Percentiles rank a stretch among this genome's conserved stretches.
Evolutionary conservation across 53 echinoderm and acorn worm species (phyloP).

Genomic region (Holothuria scabra): DNA sequence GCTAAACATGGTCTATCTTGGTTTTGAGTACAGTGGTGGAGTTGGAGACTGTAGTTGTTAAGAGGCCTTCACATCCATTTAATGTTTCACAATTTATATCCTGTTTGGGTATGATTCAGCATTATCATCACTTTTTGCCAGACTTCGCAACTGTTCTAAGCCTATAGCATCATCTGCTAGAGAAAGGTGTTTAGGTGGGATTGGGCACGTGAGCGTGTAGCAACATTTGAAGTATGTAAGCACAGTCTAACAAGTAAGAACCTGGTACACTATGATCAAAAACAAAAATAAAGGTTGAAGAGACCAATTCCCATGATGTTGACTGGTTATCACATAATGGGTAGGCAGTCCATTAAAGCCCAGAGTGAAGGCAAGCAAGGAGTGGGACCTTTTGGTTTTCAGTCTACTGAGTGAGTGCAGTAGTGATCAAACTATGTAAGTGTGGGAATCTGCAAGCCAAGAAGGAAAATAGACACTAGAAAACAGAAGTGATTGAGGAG

Average conservation of each 20-base stretch:
- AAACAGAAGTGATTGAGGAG: too few relatives aligned
- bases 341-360: too few relatives aligned
- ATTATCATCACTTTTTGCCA: conserved; percentile 37
- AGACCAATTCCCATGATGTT: too few relatives aligned
- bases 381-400: too few relatives aligned
- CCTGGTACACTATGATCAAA: conserved; percentile 49
- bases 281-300: conserved; percentile 29
- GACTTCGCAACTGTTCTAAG: conserved; percentile 25
- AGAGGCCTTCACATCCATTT: conserved; percentile 37
- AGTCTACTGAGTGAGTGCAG: too few relatives aligned
- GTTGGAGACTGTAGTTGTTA: conserved; percentile 19
- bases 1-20: not conserved
- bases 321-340: too few relatives aligned
- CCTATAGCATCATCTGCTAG: conserved; percentile 15
- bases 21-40: conserved; percentile 1
- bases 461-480: too few relatives aligned
- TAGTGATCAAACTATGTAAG: too few relatives aligned
- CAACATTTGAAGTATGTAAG: conserved; percentile 33
- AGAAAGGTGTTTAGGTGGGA: conserved; percentile 27
- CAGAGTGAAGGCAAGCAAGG: too few relatives aligned
- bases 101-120: conserved; percentile 48
- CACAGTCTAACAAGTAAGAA: conserved; percentile 13
- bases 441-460: too few relatives aligned
- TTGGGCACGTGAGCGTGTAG: conserved; percentile 16
- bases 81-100: conserved; percentile 24